Conservation (phyloP, 2,888 invertebrate species). For the Nasonovia ribisnigri region DNA sequence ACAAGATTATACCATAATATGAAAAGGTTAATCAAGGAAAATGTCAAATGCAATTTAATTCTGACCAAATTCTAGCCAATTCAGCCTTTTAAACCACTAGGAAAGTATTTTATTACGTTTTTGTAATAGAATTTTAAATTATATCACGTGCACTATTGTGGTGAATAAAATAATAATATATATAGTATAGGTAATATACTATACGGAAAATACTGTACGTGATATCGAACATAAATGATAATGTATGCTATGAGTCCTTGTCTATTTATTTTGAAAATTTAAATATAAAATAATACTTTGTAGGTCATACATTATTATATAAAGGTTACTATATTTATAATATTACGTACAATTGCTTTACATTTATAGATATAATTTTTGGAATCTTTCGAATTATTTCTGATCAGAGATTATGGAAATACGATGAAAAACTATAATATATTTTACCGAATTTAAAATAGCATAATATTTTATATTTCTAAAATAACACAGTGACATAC, state of each 20-base stretch:
- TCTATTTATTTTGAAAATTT: not conserved
- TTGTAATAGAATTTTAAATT: not conserved
- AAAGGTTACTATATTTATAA: not conserved
- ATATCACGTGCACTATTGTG: not conserved
- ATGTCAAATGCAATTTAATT: not conserved
- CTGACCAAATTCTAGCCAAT: not conserved
- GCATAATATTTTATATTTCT: not conserved
- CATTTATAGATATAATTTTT: not conserved
- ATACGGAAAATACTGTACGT: not conserved
- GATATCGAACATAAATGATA: conserved; percentile 5
- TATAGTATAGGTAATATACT: not conserved
- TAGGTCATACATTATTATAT: not conserved
- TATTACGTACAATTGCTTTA: not conserved
- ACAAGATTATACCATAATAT: not conserved
- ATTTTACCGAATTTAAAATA: not conserved
- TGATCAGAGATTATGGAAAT: not conserved
- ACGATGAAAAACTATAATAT: not conserved
- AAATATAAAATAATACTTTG: not conserved
- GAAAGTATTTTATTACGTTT: not conserved
- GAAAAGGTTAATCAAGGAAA: conserved; percentile 8
- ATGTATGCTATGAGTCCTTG: not conserved
- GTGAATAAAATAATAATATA: not conserved
- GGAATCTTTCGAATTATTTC: not conserved
- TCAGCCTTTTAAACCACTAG: not conserved
- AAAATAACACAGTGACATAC: not conserved